These are phyloP conservation scores for Drosophila paulistorum DNA, from an alignment of 1,140 invertebrate genomes.

Conservation along the genomic window DNA sequence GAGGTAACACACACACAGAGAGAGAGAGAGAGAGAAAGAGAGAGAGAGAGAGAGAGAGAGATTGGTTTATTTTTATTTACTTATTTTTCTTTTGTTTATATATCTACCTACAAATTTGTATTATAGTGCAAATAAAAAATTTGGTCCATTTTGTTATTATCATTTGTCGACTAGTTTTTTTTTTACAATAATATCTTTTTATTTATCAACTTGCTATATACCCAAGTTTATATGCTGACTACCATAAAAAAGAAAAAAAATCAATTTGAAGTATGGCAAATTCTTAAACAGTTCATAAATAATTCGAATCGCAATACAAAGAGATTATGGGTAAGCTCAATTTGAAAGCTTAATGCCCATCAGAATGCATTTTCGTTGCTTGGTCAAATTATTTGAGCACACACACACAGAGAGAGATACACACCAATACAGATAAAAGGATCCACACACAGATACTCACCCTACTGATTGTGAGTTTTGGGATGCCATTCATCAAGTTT, in stretches of 20 bases:
- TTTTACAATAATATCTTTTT: too few species aligned
- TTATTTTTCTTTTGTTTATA: too few species aligned
- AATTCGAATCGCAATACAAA: slow-evolving; percentile 49
- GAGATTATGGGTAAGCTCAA: slow-evolving; percentile 59
- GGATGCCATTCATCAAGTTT: slow-evolving; percentile 66
- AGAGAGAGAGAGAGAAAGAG: background rate
- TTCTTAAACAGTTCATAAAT: slow-evolving; percentile 54
- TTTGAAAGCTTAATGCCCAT: slow-evolving; percentile 65
- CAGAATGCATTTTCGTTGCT: slow-evolving; percentile 60
- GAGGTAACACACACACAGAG: background rate
- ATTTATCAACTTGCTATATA: too few species aligned
- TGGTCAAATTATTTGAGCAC: slow-evolving; percentile 35
- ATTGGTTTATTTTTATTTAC: too few species aligned
- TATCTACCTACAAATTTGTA: too few species aligned
- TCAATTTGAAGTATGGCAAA: slow-evolving; percentile 22
- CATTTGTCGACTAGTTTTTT: too few species aligned
- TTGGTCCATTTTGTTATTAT: too few species aligned
- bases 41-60: background rate
- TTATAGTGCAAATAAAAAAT: too few species aligned
- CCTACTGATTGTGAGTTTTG: slow-evolving; percentile 1
- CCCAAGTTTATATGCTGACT: background rate
- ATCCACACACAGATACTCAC: background rate
- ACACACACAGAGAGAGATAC: background rate
- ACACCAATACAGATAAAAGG: background rate
- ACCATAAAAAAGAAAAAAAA: background rate